Evolutionary conservation across 2,888 invertebrate species (phyloP).

Genomic region (Sabellastarte sp.): DNA sequence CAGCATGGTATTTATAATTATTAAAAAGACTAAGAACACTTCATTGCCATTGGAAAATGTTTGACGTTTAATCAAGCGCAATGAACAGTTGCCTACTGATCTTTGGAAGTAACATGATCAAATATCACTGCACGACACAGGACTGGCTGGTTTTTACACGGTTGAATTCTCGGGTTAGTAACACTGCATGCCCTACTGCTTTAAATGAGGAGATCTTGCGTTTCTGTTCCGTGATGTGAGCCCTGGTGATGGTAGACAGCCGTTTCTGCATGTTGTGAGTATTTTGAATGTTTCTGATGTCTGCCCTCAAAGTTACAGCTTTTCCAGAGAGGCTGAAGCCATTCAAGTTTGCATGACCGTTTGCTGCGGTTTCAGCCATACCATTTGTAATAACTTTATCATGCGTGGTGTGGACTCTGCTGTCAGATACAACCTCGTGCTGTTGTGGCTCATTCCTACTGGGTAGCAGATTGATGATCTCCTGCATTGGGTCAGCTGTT

Average conservation of each 20-base stretch:
- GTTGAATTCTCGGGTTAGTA: slow-evolving; percentile 6
- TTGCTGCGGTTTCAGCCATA: neutral
- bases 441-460: too few relatives aligned
- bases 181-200: slow-evolving; percentile 8
- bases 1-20: too few relatives aligned
- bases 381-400: neutral
- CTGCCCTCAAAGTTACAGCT: neutral
- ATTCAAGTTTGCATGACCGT: neutral
- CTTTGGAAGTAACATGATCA: too few relatives aligned
- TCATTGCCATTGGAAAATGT: too few relatives aligned
- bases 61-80: too few relatives aligned
- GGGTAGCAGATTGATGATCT: slow-evolving; percentile 37
- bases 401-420: neutral
- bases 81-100: too few relatives aligned
- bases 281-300: slow-evolving; percentile 8
- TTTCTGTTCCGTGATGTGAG: neutral
- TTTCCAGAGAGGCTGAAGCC: neutral
- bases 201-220: slow-evolving; percentile 8
- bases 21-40: too few relatives aligned
- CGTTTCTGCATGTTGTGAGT: slow-evolving; percentile 2
- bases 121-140: slow-evolving; percentile 14
- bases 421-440: neutral
- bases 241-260: slow-evolving; percentile 7
- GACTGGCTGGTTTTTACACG: slow-evolving; percentile 1
- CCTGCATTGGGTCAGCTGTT: slow-evolving; percentile 38